These are phyloP conservation scores for Polypedilum vanderplanki DNA, from an alignment of 1,140 invertebrate genomes.

Conservation along the genomic window DNA sequence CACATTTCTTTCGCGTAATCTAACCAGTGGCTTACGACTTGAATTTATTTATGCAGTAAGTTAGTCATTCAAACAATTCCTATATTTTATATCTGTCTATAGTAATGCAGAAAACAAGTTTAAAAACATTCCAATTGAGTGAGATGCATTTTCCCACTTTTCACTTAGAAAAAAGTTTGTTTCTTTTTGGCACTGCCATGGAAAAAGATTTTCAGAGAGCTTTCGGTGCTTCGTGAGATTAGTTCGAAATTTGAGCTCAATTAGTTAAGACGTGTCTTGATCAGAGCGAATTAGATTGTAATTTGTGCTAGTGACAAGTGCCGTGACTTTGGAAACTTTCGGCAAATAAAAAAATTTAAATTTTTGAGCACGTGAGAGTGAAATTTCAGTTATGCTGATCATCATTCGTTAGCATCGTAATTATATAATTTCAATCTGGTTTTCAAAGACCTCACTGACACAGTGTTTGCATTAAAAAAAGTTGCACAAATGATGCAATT, in stretches of 20 bases:
- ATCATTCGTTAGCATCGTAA: not conserved
- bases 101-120: not conserved
- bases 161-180: not conserved
- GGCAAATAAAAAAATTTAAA: not conserved
- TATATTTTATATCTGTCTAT: not conserved
- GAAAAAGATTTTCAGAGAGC: not conserved
- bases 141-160: not conserved
- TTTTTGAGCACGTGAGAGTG: not conserved
- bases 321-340: not conserved
- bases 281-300: not conserved
- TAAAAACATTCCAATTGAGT: not conserved
- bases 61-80: not conserved
- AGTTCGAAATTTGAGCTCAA: not conserved
- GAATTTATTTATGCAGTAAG: not conserved
- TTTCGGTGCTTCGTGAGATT: not conserved
- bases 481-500: constrained; percentile 12
- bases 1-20: constrained; percentile 12
- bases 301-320: not conserved
- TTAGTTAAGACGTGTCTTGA: not conserved
- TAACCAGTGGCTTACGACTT: not conserved
- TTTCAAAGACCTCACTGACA: constrained; percentile 3
- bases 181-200: no score
- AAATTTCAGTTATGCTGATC: not conserved
- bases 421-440: not conserved
- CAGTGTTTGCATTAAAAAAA: not conserved